phyloP scores from a whole-genome alignment of 2,797 vertebrate species.

The Gymnothorax javanicus region DNA sequence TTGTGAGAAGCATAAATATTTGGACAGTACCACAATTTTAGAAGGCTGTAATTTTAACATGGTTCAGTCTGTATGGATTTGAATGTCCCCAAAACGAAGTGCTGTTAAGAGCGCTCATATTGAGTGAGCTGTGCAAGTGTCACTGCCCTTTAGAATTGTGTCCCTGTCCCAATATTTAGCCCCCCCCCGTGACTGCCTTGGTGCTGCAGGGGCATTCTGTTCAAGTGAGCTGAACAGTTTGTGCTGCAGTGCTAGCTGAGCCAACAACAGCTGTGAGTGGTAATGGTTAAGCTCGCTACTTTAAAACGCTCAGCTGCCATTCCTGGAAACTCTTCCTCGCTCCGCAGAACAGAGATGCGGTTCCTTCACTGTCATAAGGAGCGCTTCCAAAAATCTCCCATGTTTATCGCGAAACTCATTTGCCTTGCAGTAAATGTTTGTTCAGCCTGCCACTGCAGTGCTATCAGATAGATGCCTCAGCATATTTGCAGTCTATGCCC shows the following conservation, averaged over 20 bases:
- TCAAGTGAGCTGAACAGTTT: too few species aligned
- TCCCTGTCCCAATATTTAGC: neutral
- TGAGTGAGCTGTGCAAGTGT: too few species aligned
- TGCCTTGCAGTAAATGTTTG: neutral
- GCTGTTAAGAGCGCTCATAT: too few species aligned
- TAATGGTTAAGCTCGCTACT: neutral
- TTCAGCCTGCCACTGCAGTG: neutral
- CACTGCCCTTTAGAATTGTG: neutral
- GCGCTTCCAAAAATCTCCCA: neutral
- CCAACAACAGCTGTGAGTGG: neutral
- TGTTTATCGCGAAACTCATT: too few species aligned
- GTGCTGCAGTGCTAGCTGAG: neutral
- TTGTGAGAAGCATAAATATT: too few species aligned
- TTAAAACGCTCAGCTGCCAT: neutral
- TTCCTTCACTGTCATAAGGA: neutral
- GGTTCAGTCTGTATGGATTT: too few species aligned
- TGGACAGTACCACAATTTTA: too few species aligned
- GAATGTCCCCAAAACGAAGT: too few species aligned
- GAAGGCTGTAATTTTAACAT: too few species aligned
- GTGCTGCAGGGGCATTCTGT: neutral
- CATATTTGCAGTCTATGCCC: neutral
- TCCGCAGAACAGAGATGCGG: neutral
- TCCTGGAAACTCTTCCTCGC: neutral
- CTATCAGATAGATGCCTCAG: neutral
- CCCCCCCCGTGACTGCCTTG: too few species aligned